Conservation (phyloP, 2,797 vertebrate species). For the Labroides dimidiatus region DNA sequence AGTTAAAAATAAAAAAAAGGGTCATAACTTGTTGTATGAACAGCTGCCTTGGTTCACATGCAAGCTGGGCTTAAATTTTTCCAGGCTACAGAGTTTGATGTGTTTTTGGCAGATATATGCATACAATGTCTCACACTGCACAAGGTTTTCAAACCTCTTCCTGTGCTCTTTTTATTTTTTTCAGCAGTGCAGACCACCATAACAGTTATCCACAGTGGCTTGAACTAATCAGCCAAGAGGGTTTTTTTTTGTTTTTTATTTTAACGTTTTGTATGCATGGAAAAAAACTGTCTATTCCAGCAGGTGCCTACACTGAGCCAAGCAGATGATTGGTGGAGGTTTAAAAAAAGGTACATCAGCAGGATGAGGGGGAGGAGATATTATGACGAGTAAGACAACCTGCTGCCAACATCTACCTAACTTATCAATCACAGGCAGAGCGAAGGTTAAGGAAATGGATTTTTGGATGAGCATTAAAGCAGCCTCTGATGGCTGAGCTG, state of each 20-base stretch:
- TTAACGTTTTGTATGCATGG: constrained; percentile 57
- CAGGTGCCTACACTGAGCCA: constrained; percentile 41
- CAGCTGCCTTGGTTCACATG: constrained; percentile 12
- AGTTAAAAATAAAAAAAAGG: constrained; percentile 3
- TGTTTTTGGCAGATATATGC: constrained; percentile 18
- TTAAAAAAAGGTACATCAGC: constrained; percentile 48
- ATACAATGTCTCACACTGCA: constrained; percentile 16
- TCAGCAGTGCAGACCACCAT: constrained; percentile 21
- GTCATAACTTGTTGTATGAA: constrained; percentile 23
- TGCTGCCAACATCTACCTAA: constrained; percentile 42
- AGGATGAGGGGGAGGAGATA: constrained; percentile 27
- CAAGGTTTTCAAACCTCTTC: constrained; percentile 36
- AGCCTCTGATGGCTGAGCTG: constrained; percentile 6
- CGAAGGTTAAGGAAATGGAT: constrained; percentile 20
- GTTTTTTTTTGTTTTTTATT: too few species aligned
- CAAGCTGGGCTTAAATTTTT: constrained; percentile 6
- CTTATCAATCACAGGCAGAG: constrained; percentile 36
- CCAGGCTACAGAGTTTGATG: constrained; percentile 1
- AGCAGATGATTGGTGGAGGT: constrained; percentile 53
- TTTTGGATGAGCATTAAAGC: too few species aligned
- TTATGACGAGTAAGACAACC: constrained; percentile 27
- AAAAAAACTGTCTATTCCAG: constrained; percentile 50
- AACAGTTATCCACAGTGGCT: constrained; percentile 44
- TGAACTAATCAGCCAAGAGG: constrained; percentile 40
- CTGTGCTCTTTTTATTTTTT: constrained; percentile 36